A percentile compares a stretch with the other conserved stretches of the same genome.
phyloP scores from a whole-genome alignment of 2,888 invertebrate genomes.

The Nematopogon swammerdamellus region DNA sequence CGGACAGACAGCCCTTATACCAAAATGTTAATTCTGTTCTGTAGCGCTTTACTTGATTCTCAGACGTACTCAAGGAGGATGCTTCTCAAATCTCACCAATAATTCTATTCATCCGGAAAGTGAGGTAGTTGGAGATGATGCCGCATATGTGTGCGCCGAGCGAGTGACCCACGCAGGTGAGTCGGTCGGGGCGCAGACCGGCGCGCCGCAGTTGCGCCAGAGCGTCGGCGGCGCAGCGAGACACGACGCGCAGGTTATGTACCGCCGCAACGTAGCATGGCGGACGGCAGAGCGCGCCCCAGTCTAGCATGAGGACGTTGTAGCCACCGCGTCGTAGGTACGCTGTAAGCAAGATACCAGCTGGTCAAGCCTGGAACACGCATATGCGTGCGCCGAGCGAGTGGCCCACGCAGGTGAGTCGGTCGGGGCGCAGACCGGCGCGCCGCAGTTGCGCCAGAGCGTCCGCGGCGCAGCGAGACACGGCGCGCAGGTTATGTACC shows the following conservation, averaged over 20 bases:
- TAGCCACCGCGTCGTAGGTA: constrained; percentile 70
- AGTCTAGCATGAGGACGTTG: constrained; percentile 75
- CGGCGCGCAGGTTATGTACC: constrained; percentile 70
- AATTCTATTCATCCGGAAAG: constrained; percentile 70
- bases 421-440: too few relatives aligned
- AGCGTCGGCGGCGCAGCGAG: constrained; percentile 65
- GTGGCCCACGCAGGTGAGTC: too few relatives aligned
- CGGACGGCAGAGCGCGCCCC: constrained; percentile 67
- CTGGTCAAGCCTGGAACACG: too few relatives aligned
- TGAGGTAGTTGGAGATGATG: constrained; percentile 67
- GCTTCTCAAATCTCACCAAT: constrained; percentile 55
- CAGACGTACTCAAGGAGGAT: too few relatives aligned
- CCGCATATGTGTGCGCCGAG: constrained; percentile 76
- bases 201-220: constrained; percentile 61
- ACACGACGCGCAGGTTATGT: constrained; percentile 69
- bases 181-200: constrained; percentile 61
- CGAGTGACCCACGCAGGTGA: constrained; percentile 76
- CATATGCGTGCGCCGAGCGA: too few relatives aligned
- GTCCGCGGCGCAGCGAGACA: constrained; percentile 15
- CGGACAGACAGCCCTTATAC: too few relatives aligned
- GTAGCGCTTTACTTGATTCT: too few relatives aligned
- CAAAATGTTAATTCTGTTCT: too few relatives aligned
- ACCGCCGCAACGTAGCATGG: constrained; percentile 76
- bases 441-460: too few relatives aligned
- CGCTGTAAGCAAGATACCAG: constrained; percentile 51